Conservation (phyloP, 2,113 vertebrate species). For the Natator depressus region DNA sequence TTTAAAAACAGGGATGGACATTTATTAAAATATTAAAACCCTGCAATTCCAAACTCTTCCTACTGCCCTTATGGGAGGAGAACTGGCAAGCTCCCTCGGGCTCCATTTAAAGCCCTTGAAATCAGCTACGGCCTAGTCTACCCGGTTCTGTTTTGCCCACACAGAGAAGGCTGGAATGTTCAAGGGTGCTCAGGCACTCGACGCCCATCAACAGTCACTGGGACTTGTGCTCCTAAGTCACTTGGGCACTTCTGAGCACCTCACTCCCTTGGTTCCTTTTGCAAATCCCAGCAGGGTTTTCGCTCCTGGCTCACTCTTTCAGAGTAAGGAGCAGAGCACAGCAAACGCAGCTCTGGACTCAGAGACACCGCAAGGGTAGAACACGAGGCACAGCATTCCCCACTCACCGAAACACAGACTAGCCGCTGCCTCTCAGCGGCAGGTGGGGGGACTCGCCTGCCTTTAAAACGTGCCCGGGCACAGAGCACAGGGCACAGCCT, state of each 20-base stretch:
- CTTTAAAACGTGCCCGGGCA: neutral
- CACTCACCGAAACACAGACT: neutral
- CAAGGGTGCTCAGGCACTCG: neutral
- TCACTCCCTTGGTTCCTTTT: neutral
- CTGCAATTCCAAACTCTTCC: neutral
- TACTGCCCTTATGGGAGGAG: fast-evolving
- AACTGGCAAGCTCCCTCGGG: fast-evolving
- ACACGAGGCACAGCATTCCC: fast-evolving
- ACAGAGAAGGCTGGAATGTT: neutral
- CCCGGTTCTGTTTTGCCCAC: neutral
- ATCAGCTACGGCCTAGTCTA: neutral
- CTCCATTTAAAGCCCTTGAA: neutral
- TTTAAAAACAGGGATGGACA: neutral
- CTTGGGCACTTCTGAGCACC: neutral
- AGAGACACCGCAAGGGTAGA: neutral
- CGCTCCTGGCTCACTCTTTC: neutral
- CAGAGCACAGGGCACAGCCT: too few relatives aligned
- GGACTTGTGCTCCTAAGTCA: neutral
- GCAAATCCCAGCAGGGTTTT: neutral
- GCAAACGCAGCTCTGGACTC: neutral
- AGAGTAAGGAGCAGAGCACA: neutral
- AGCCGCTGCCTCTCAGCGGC: neutral
- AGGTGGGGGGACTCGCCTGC: neutral
- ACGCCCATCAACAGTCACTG: neutral
- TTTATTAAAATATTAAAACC: neutral